Conservation (phyloP, 2,888 invertebrate species). For the Thumatha senex region DNA sequence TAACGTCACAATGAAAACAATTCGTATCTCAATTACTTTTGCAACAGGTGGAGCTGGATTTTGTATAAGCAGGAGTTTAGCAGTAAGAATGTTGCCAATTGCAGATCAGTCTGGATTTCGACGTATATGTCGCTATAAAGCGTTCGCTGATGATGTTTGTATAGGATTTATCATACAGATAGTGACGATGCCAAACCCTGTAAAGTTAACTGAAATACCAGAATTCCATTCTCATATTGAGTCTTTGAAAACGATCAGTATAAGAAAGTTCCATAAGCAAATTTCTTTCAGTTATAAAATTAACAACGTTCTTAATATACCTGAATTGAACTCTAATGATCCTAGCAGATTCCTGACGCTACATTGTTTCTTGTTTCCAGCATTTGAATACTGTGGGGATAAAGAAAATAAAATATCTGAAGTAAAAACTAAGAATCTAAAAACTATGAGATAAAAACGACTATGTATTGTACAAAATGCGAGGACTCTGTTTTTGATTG, state of each 20-base stretch:
- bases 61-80: not conserved
- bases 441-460: too few relatives aligned
- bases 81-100: not conserved
- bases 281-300: conserved; percentile 1
- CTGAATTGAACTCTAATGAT: not conserved
- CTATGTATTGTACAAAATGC: too few relatives aligned
- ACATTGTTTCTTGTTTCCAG: not conserved
- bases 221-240: conserved; percentile 1
- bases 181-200: not conserved
- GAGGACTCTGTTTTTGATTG: too few relatives aligned
- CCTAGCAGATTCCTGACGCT: not conserved
- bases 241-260: not conserved
- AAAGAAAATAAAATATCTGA: too few relatives aligned
- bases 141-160: not conserved
- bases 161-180: not conserved
- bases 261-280: not conserved
- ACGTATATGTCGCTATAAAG: not conserved
- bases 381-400: too few relatives aligned
- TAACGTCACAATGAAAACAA: not conserved
- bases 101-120: not conserved
- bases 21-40: too few relatives aligned
- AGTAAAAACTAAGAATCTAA: too few relatives aligned
- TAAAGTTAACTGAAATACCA: not conserved
- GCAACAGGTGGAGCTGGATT: conserved; percentile 2
- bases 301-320: not conserved